Evolutionary conservation across 2,888 invertebrate genomes (phyloP).

Genomic region (Lomographa bimaculata): DNA sequence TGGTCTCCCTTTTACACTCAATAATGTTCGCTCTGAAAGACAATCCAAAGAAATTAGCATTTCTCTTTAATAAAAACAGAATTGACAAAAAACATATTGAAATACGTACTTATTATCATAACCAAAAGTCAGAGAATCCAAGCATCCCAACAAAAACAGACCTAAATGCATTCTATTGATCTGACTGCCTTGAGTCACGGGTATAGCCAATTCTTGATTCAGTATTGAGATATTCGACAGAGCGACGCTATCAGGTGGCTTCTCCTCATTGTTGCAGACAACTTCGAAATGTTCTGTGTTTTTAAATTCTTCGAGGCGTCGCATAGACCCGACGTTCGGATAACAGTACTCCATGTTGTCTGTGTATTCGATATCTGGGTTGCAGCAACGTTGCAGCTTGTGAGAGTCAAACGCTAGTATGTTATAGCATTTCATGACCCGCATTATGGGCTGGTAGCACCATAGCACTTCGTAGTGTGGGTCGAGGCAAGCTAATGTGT

Average conservation of each 20-base stretch:
- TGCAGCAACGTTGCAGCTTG: constrained; percentile 67
- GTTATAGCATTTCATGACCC: constrained; percentile 90
- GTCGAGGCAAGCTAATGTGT: constrained; percentile 92
- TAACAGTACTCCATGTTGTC: constrained; percentile 27
- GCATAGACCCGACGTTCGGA: constrained; percentile 70
- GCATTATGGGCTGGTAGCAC: constrained; percentile 90
- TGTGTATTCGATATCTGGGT: constrained; percentile 58
- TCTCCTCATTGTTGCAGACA: constrained; percentile 53
- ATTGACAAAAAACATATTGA: background rate
- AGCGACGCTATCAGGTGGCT: constrained; percentile 54
- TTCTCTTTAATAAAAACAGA: too few relatives aligned
- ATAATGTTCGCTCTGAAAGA: constrained; percentile 50
- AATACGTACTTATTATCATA: constrained; percentile 86
- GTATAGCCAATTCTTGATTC: constrained; percentile 92
- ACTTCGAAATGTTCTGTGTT: constrained; percentile 64
- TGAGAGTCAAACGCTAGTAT: constrained; percentile 90
- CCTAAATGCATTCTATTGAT: constrained; percentile 95
- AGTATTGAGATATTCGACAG: constrained; percentile 85
- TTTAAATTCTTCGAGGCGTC: constrained; percentile 69
- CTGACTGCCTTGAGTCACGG: constrained; percentile 86
- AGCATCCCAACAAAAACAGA: constrained; percentile 93
- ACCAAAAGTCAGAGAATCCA: constrained; percentile 94
- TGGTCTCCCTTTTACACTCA: constrained; percentile 60
- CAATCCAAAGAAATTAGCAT: constrained; percentile 3
- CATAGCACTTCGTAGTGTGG: constrained; percentile 96